These are phyloP conservation scores for Anoplolepis gracilipes DNA, from an alignment of 1,140 invertebrate species.

Conservation along the genomic window DNA sequence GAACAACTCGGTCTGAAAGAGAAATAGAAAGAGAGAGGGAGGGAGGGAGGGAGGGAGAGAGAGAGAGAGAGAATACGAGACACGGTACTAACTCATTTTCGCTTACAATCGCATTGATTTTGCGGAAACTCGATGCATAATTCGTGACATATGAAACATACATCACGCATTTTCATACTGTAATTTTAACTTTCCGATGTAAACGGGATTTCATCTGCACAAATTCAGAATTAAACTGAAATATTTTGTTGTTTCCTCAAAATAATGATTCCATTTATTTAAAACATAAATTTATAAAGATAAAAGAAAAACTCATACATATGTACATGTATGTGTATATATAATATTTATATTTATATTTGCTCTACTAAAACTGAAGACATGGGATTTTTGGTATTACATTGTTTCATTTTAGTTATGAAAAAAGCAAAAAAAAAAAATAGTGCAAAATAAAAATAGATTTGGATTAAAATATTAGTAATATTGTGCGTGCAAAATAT, in stretches of 20 bases:
- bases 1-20: not conserved
- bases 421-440: not conserved
- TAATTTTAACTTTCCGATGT: constrained; percentile 27
- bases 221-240: not conserved
- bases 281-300: not conserved
- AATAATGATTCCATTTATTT: not conserved
- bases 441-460: not conserved
- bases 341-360: not conserved
- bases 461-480: not conserved
- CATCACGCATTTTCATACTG: not conserved
- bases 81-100: not conserved
- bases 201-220: not conserved
- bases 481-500: not conserved
- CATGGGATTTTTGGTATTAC: not conserved
- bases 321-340: too few species aligned
- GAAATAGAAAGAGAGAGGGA: not conserved
- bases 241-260: not conserved
- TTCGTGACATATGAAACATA: not conserved
- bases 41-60: too few species aligned
- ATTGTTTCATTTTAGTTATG: not conserved
- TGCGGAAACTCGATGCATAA: constrained; percentile 24
- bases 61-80: not conserved
- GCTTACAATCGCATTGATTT: constrained; percentile 31
- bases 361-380: not conserved
- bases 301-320: not conserved